Conservation (phyloP, 1,140 invertebrate genomes). For the Drosophila santomea region DNA sequence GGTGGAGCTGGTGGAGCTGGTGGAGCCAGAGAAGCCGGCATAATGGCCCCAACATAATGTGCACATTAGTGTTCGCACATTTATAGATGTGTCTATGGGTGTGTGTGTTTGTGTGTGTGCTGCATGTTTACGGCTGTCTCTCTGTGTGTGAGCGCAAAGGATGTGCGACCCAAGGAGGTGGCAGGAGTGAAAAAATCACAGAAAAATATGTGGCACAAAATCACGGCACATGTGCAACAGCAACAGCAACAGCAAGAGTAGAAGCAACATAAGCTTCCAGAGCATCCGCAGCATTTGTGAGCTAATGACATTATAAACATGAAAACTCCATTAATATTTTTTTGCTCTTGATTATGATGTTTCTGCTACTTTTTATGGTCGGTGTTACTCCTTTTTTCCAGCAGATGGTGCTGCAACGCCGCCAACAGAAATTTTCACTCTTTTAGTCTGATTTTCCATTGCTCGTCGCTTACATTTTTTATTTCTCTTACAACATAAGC, state of each 20-base stretch:
- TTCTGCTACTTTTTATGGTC: constrained; percentile 62
- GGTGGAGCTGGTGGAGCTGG: neutral
- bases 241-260: constrained; percentile 12
- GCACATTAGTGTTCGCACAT: constrained; percentile 83
- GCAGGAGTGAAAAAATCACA: constrained; percentile 68
- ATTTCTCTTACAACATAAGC: constrained; percentile 30
- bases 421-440: constrained; percentile 53
- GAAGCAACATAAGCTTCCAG: constrained; percentile 45
- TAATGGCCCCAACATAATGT: constrained; percentile 82
- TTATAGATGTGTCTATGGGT: constrained; percentile 67
- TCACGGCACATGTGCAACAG: constrained; percentile 72
- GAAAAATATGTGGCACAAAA: constrained; percentile 75
- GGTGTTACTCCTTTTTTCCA: constrained; percentile 54
- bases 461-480: constrained; percentile 11
- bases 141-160: constrained; percentile 57
- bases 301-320: constrained; percentile 84
- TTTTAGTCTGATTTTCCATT: constrained; percentile 34
- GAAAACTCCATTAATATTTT: constrained; percentile 84
- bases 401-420: constrained; percentile 4
- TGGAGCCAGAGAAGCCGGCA: constrained; percentile 39
- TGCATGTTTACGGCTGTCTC: constrained; percentile 75
- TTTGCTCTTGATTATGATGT: constrained; percentile 73
- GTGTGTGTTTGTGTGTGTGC: constrained; percentile 28
- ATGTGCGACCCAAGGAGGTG: constrained; percentile 17
- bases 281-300: constrained; percentile 75